A percentile compares a stretch with the other conserved stretches of the same genome.
These are phyloP conservation scores for Maniola hyperantus DNA, from an alignment of 2,888 invertebrate genomes.

Conservation along the genomic window DNA sequence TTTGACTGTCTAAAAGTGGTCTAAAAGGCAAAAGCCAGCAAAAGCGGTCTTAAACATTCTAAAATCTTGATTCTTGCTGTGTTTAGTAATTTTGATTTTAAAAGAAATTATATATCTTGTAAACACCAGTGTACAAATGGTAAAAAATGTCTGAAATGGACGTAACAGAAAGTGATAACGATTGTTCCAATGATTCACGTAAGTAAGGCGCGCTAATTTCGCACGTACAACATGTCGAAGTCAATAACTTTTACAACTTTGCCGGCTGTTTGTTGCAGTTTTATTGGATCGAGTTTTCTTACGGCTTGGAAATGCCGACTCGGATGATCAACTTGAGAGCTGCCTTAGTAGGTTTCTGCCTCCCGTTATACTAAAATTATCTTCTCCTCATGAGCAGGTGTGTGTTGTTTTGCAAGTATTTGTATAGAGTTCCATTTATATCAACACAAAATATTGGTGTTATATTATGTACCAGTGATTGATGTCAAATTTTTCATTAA, in stretches of 20 bases:
- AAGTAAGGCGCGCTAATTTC: slow-evolving; percentile 43
- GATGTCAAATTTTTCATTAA: too few species aligned
- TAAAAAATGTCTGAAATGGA: slow-evolving; percentile 77
- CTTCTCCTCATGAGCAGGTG: slow-evolving; percentile 93
- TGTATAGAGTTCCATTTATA: too few species aligned
- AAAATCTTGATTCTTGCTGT: too few species aligned
- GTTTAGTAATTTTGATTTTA: neutral
- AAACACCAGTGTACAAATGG: slow-evolving; percentile 35
- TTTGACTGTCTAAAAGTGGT: too few species aligned
- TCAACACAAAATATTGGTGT: too few species aligned
- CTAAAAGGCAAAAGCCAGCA: too few species aligned
- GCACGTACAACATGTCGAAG: neutral
- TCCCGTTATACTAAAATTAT: slow-evolving; percentile 94
- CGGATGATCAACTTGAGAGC: slow-evolving; percentile 93
- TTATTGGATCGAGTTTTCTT: slow-evolving; percentile 94
- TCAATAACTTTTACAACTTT: slow-evolving; percentile 11
- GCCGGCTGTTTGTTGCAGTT: slow-evolving; percentile 80
- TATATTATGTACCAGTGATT: too few species aligned
- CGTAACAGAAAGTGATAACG: slow-evolving; percentile 64
- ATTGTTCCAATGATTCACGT: slow-evolving; percentile 74
- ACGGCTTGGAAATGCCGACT: slow-evolving; percentile 93
- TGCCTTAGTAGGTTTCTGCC: slow-evolving; percentile 91
- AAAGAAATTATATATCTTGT: too few species aligned
- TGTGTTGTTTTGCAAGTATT: slow-evolving; percentile 11
- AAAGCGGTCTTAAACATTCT: too few species aligned